Base-by-base conservation (phyloP, 2,888 invertebrate genomes). In the Andrena minutula region DNA sequence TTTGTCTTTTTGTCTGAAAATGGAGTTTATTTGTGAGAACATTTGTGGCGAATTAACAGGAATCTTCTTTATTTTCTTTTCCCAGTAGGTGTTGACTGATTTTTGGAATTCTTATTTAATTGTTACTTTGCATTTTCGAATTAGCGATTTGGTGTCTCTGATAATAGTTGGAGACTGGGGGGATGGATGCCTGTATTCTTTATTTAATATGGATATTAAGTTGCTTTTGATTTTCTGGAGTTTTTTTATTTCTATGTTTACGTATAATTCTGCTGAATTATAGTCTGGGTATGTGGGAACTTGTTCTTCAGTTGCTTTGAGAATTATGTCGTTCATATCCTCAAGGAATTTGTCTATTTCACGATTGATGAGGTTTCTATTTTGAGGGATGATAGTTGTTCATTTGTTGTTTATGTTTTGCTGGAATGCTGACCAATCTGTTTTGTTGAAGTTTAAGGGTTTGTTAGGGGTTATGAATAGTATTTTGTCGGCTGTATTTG, bases 251-350 rank as follows among this genome's bases (percentile, higher is more conserved):
- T 49, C n/a, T 4, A 0, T 0, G 49, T 49, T 49, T n/a, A 49
- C n/a, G n/a, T 49, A 49, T 49, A 49, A 49, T 49, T 49, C 49
- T 49, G 49, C 49, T n/a, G n/a, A 49, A n/a, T 49, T 49, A n/a
- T n/a, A n/a, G n/a, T 49, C 49, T n/a, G 4, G 12, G n/a, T n/a
- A n/a, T 49, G 12, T 49, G 4, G 49, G 49, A 49, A 49, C 49
- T n/a, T 49, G 4, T 1, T n/a, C n/a, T n/a, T 0, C 6, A 49
- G 2, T 49, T 16, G 6, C 49, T n/a, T 16, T 6, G 1, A 5
- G 12, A 6, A 49, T 16, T 51, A 6, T 51, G 5, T n/a, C n/a
- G 5, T 51, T 51, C 16, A 51, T 51, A 6, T 16, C 1, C 0
- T 0, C 5, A 0, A 51, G 2, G 7, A 6, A 51, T 16, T 16